These are phyloP conservation scores for Potamilus streckersoni DNA, from an alignment of 1,140 invertebrate genomes.

Conservation along the genomic window DNA sequence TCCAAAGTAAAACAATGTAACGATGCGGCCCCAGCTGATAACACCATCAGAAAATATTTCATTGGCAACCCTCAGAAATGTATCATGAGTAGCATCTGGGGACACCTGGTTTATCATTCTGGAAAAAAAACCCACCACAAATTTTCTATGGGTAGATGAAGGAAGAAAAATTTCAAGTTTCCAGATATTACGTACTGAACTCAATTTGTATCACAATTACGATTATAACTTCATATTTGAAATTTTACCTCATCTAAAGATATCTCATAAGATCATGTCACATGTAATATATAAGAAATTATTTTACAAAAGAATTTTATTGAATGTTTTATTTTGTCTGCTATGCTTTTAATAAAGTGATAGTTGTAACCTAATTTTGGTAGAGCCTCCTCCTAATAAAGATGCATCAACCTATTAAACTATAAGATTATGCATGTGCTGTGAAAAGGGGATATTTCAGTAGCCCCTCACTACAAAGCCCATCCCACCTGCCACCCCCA, in stretches of 20 bases:
- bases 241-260: not conserved
- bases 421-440: too few species aligned
- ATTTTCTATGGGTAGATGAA: not conserved
- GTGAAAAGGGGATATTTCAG: too few species aligned
- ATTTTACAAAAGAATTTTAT: not conserved
- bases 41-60: slow-evolving; percentile 63
- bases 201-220: not conserved
- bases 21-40: slow-evolving; percentile 66
- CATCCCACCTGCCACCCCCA: too few species aligned
- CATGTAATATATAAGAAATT: not conserved
- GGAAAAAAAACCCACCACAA: slow-evolving; percentile 15
- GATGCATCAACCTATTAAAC: too few species aligned
- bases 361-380: too few species aligned
- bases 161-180: not conserved
- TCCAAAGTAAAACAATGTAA: slow-evolving; percentile 66
- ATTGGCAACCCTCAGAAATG: slow-evolving; percentile 62
- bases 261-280: not conserved
- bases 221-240: not conserved
- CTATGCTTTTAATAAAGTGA: too few species aligned
- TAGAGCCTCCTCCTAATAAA: too few species aligned
- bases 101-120: slow-evolving; percentile 57
- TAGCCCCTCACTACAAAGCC: too few species aligned
- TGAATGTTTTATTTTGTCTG: not conserved
- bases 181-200: not conserved
- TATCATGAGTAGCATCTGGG: slow-evolving; percentile 58